phyloP scores from a whole-genome alignment of 2,888 invertebrate species.

The Cryptophagus acutangulus region DNA sequence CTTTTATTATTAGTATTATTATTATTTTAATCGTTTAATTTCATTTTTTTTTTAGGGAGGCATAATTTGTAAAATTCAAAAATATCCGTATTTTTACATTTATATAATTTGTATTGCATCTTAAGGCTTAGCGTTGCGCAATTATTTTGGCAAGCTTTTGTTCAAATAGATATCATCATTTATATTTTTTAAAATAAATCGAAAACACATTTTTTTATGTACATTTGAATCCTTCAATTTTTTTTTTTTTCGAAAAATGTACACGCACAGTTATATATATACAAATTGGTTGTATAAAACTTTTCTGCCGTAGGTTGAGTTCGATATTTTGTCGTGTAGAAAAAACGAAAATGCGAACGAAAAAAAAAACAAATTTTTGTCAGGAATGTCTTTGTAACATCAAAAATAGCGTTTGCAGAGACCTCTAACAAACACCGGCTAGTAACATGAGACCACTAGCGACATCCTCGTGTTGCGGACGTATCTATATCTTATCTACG shows the following conservation, averaged over 20 bases:
- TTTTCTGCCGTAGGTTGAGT: conserved; percentile 4
- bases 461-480: conserved; percentile 45
- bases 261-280: conserved; percentile 1
- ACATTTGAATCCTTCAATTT: conserved; percentile 7
- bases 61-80: conserved; percentile 3
- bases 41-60: not conserved
- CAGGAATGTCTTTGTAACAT: conserved; percentile 29
- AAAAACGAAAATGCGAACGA: too few species aligned
- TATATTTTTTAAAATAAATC: too few species aligned
- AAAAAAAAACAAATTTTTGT: too few species aligned
- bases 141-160: conserved; percentile 15
- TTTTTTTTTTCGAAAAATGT: conserved; percentile 7
- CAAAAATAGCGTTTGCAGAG: conserved; percentile 39
- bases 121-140: conserved; percentile 37
- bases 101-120: conserved; percentile 35
- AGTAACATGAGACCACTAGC: conserved; percentile 47
- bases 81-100: conserved; percentile 17
- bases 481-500: conserved; percentile 44
- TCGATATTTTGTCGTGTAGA: too few species aligned
- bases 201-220: conserved; percentile 4
- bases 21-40: too few species aligned
- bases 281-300: conserved; percentile 1
- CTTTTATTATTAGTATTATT: too few species aligned
- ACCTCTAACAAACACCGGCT: conserved; percentile 47
- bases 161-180: too few species aligned